Base-by-base conservation (phyloP, 2,797 vertebrate genomes). In the Gallirallus australis region DNA sequence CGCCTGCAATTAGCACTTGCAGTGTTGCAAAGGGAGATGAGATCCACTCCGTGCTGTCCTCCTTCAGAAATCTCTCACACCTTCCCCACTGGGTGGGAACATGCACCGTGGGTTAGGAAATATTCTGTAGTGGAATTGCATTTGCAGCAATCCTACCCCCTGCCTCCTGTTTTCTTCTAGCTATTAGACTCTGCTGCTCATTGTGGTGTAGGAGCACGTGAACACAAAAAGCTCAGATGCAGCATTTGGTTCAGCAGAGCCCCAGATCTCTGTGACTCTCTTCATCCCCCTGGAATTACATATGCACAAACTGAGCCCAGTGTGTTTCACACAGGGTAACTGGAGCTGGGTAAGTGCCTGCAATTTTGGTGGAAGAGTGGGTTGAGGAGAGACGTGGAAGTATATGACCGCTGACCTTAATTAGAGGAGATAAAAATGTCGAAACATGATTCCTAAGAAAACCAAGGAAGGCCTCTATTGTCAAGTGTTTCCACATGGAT, bases 71-170 rank as follows among this genome's bases (percentile, higher is more conserved):
- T 88, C 63, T 42, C 92, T 96, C 94, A 73, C 96, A 94, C 95
- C 95, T 96, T 96, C 90, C 95, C 93, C 75, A 53, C 94, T 40
- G 90, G 92, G 90, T 93, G 90, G 95, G 92, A 95, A 96, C 93
- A 85, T 7, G 83, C 69, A 4, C 92, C 28, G 89, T 40, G 83
- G 83, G 90, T 82, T 89, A 66, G 83, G 89, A 89, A 86, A 80
- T 60, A 12, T 53, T 82, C 93, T 78, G 0, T 19, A 35, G 78
- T 56, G 90, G 90, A 94, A 94, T 92, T 84, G 27, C 64, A 95
- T 90, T 95, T 93, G 57, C 94, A 90, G 89, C 81, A 90, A 31
- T 90, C 91, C 90, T 73, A 84, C 71, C 88, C 89, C 87, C 71
- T 2, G 13, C 77, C 86, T 81, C 50, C 82, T 77, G 48, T 52